Evolutionary conservation across 2,888 invertebrate genomes (phyloP).

Genomic region (Cheilosia impressa): DNA sequence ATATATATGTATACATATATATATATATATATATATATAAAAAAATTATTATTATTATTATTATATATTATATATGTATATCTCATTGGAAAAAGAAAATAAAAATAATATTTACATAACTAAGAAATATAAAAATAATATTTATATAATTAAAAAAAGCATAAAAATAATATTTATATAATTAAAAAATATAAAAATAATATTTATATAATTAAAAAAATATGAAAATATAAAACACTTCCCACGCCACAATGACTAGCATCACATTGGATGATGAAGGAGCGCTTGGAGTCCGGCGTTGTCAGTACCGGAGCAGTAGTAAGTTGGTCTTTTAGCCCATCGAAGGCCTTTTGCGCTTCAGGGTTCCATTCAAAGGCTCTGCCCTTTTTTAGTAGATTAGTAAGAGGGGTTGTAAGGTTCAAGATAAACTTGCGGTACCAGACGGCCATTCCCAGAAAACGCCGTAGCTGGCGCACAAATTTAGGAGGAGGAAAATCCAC

Average conservation of each 20-base stretch:
- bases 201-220: too few species aligned
- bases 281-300: conserved; percentile 44
- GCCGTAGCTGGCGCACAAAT: conserved; percentile 37
- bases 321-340: conserved; percentile 13
- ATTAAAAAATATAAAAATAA: too few species aligned
- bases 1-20: too few species aligned
- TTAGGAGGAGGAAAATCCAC: conserved; percentile 42
- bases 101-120: too few species aligned
- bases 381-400: conserved; percentile 16
- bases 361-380: conserved; percentile 9
- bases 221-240: too few species aligned
- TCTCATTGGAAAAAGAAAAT: too few species aligned
- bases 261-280: conserved; percentile 51
- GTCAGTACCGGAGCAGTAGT: conserved; percentile 32
- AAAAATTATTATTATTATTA: too few species aligned
- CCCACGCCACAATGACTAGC: conserved; percentile 32
- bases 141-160: too few species aligned
- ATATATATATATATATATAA: too few species aligned
- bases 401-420: conserved; percentile 46
- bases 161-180: too few species aligned
- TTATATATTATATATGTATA: too few species aligned
- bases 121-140: too few species aligned
- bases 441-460: conserved; percentile 70
- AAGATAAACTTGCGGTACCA: conserved; percentile 61
- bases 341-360: conserved; percentile 24